These are phyloP conservation scores for Campylomormyrus numenius DNA, from an alignment of 2,113 vertebrate species.

Conservation along the genomic window DNA sequence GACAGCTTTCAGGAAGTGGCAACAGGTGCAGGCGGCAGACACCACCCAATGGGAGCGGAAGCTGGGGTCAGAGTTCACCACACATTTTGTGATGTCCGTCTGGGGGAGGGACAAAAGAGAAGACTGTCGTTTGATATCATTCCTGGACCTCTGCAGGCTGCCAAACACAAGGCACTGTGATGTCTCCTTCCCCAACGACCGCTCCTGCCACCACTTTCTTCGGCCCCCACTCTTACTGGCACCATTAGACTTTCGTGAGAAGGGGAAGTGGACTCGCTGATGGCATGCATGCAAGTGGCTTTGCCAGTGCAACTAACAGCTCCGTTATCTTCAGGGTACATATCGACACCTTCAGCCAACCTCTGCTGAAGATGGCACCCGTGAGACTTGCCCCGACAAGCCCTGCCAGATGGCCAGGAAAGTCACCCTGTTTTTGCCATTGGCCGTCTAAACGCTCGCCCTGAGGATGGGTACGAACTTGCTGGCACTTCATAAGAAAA, in stretches of 20 bases:
- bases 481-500: background rate
- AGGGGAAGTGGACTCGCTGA: conserved; percentile 8
- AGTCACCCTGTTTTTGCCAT: background rate
- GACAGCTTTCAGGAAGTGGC: conserved; percentile 80
- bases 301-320: conserved; percentile 29
- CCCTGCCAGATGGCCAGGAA: background rate
- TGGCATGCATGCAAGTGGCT: conserved; percentile 26
- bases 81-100: conserved; percentile 86
- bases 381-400: background rate
- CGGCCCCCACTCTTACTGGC: background rate
- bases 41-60: conserved; percentile 85
- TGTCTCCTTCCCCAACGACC: background rate
- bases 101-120: conserved; percentile 42
- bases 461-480: background rate
- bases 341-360: background rate
- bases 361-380: background rate
- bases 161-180: background rate
- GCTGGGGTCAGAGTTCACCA: conserved; percentile 79
- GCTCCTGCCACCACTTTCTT: background rate
- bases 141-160: background rate
- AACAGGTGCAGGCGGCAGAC: conserved; percentile 67
- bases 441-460: background rate
- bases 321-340: conserved; percentile 24
- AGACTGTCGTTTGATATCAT: background rate
- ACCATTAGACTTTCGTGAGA: conserved; percentile 16